These are phyloP conservation scores for Netelia virgata DNA, from an alignment of 2,888 invertebrate genomes.

Conservation along the genomic window DNA sequence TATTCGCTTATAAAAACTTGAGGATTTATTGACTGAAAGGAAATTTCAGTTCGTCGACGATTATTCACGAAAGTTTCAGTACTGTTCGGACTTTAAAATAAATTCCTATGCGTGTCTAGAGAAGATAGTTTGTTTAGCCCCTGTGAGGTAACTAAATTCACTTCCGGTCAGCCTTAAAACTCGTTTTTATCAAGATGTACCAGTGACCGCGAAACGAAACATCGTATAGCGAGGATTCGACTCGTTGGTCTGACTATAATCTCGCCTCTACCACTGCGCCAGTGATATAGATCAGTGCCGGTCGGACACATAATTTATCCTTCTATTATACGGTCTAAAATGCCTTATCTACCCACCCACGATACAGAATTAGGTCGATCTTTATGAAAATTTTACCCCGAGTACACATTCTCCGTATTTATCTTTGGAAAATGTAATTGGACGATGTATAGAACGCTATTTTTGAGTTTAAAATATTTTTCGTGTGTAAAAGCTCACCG, in stretches of 20 bases:
- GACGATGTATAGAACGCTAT: too few relatives aligned
- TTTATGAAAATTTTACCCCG: too few relatives aligned
- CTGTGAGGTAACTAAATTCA: not conserved
- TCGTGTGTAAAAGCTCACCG: conserved; percentile 85
- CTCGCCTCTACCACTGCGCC: conserved; percentile 45
- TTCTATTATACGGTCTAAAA: not conserved
- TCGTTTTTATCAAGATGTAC: conserved; percentile 21
- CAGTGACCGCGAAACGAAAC: conserved; percentile 28
- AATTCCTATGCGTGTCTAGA: not conserved
- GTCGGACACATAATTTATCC: conserved; percentile 40
- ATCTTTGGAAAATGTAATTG: too few relatives aligned
- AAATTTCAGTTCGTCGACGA: too few relatives aligned
- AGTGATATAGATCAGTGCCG: conserved; percentile 34
- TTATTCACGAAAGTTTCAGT: too few relatives aligned
- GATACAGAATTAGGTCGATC: conserved; percentile 22
- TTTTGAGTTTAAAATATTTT: too few relatives aligned
- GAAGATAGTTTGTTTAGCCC: not conserved
- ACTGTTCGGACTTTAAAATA: not conserved
- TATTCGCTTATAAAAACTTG: too few relatives aligned
- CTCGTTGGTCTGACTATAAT: conserved; percentile 50
- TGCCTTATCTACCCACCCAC: not conserved
- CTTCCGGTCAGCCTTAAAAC: conserved; percentile 42
- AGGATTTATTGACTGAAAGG: too few relatives aligned
- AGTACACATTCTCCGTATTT: too few relatives aligned
- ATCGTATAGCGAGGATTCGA: conserved; percentile 19